These are phyloP conservation scores for Thalpophila matura DNA, from an alignment of 2,888 invertebrate genomes.

Conservation along the genomic window DNA sequence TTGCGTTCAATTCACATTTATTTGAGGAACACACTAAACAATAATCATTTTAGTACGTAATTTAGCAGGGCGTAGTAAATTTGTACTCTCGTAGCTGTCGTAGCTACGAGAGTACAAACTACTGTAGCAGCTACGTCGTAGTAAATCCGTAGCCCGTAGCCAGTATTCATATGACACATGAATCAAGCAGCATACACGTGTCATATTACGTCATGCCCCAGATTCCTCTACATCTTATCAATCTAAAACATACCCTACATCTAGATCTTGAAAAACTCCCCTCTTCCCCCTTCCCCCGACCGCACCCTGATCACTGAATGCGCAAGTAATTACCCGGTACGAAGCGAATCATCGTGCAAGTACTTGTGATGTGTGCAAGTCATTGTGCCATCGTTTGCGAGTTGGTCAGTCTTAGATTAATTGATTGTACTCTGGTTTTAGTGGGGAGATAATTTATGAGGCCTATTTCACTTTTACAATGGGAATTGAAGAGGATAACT, in stretches of 20 bases:
- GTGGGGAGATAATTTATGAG: slow-evolving; percentile 36
- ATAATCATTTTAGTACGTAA: too few relatives aligned
- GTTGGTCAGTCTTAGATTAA: slow-evolving; percentile 46
- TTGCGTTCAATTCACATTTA: too few relatives aligned
- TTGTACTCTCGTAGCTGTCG: too few relatives aligned
- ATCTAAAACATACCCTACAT: neutral
- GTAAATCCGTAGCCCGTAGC: neutral
- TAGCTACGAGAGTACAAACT: too few relatives aligned
- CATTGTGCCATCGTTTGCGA: slow-evolving; percentile 58
- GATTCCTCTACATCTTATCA: neutral
- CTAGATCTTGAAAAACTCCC: neutral
- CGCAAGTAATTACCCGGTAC: slow-evolving; percentile 39
- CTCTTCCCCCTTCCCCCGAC: neutral
- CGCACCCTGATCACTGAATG: slow-evolving; percentile 11
- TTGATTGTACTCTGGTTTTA: slow-evolving; percentile 40
- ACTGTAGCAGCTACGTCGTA: neutral
- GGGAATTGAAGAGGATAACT: neutral
- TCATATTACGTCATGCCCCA: too few relatives aligned
- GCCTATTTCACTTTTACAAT: neutral
- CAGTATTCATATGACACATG: neutral
- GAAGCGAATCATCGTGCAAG: slow-evolving; percentile 16
- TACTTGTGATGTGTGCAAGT: slow-evolving; percentile 39
- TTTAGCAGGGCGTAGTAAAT: too few relatives aligned
- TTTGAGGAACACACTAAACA: too few relatives aligned
- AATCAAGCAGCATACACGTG: too few relatives aligned